Conservation (phyloP, 1,140 invertebrate species). For the Drosophila pseudoananassae region DNA sequence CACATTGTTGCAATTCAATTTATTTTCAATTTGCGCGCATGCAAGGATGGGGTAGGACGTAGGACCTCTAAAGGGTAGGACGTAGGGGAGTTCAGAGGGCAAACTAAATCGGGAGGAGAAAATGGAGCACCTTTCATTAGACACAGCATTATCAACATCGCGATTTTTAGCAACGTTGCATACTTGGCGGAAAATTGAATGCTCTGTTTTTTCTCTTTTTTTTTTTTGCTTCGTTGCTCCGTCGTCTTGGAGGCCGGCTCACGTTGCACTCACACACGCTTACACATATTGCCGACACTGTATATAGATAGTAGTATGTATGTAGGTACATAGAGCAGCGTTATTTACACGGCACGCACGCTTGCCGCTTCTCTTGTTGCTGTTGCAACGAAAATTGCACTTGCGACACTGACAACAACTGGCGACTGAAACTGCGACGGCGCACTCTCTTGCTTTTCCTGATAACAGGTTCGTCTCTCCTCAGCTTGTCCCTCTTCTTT, state of each 20-base stretch:
- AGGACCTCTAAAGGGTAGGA: not conserved
- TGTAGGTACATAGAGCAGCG: constrained; percentile 24
- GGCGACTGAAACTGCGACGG: constrained; percentile 55
- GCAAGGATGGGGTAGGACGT: constrained; percentile 54
- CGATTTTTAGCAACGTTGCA: constrained; percentile 43
- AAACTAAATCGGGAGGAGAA: constrained; percentile 5
- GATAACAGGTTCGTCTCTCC: constrained; percentile 30
- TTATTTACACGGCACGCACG: constrained; percentile 74
- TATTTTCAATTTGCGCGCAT: constrained; percentile 79
- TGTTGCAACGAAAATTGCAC: constrained; percentile 63
- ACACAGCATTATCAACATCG: constrained; percentile 64
- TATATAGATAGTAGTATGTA: constrained; percentile 20
- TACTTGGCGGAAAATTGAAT: constrained; percentile 17
- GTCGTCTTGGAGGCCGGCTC: constrained; percentile 42
- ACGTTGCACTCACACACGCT: constrained; percentile 30
- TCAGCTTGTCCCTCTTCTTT: constrained; percentile 23
- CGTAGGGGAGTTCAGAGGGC: not conserved
- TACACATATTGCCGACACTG: constrained; percentile 40
- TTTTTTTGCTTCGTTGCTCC: constrained; percentile 3
- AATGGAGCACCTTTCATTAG: constrained; percentile 67
- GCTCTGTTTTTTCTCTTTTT: not conserved
- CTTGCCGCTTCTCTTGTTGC: constrained; percentile 62
- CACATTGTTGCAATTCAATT: constrained; percentile 80
- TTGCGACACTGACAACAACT: constrained; percentile 45
- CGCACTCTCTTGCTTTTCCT: constrained; percentile 42